Evolutionary conservation across 2,888 invertebrate genomes (phyloP).

Genomic region (Tolmerus cingulatus): DNA sequence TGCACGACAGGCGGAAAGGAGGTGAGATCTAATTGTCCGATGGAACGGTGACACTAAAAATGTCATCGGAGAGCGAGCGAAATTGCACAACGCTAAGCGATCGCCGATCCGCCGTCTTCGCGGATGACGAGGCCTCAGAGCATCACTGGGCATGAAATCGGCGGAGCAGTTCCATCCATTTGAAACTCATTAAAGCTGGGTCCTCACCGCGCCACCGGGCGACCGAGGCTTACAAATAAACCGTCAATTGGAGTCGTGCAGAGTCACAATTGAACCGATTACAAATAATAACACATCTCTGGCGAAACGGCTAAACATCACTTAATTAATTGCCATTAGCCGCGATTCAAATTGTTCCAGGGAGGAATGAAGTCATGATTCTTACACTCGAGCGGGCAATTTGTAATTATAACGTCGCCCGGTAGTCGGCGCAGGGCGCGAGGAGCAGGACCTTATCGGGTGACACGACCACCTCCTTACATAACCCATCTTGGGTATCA

Average conservation of each 20-base stretch:
- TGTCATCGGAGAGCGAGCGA: not conserved
- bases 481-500: conserved; percentile 35
- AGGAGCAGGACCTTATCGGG: not conserved
- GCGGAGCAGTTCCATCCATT: not conserved
- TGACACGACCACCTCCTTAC: conserved; percentile 9
- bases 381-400: conserved; percentile 38
- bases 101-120: not conserved
- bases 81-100: conserved; percentile 1
- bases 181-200: conserved; percentile 12
- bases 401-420: conserved; percentile 41
- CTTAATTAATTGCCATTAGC: conserved; percentile 42
- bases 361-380: conserved; percentile 40
- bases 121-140: conserved; percentile 22
- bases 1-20: not conserved
- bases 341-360: conserved; percentile 39
- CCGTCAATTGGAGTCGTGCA: conserved; percentile 41
- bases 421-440: conserved; percentile 13
- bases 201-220: not conserved
- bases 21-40: conserved; percentile 14
- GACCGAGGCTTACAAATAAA: conserved; percentile 37
- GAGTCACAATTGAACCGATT: conserved; percentile 28
- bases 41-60: conserved; percentile 12
- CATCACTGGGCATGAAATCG: conserved; percentile 3
- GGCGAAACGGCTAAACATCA: conserved; percentile 39
- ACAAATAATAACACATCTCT: conserved; percentile 43